Evolutionary conservation across 2,888 invertebrate genomes (phyloP), one percentile per base, ranked within the genome.

Genomic region (Cephus runcator): DNA sequence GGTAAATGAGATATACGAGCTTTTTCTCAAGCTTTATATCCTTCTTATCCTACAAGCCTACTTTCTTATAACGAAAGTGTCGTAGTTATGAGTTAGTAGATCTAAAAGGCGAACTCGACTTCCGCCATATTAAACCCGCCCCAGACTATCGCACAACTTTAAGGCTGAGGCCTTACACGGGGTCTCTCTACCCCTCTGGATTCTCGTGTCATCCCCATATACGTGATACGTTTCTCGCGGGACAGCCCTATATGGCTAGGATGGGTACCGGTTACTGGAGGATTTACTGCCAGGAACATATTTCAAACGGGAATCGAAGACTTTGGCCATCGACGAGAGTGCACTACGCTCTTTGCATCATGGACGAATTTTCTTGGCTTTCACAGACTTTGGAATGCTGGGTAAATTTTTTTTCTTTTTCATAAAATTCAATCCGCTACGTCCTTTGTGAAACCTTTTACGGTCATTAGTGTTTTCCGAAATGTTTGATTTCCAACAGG

Each of bases 101-200:
- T 84, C 83, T 82, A 76, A 73, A 75, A 83, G 80, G 79, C 80
- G 83, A 85, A 81, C 23, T 79, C 75, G 87, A 88, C 85, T 86
- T 86, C 83, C 80, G 83, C 85, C 86, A 85, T 88, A 89, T 89
- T 88, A 89, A 88, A 88, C 81, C 85, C 83, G 80, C 84, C 83
- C 83, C 69, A 83, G 85, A 83, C 81, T 83, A 81, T 83, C 84
- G 79, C 81, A 81, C 84, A 84, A 87, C 81, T 87, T 87, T 86
- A 86, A 86, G 85, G 83, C 80, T 81, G 75, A 15, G 40, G 56
- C 11, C 75, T 77, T 75, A 69, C 68, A 73, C 56, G 34, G 34
- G n/a, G 30, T 40, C n/a, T n/a, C 31, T 34, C 23, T 71, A 3
- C 23, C 71, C 71, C 30, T 71, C 11, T 23, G 56, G 56, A 56